A percentile compares a stretch with the other conserved stretches of the same genome.
Evolutionary conservation across 2,888 invertebrate genomes (phyloP).

Genomic region (Stenichneumon culpator): DNA sequence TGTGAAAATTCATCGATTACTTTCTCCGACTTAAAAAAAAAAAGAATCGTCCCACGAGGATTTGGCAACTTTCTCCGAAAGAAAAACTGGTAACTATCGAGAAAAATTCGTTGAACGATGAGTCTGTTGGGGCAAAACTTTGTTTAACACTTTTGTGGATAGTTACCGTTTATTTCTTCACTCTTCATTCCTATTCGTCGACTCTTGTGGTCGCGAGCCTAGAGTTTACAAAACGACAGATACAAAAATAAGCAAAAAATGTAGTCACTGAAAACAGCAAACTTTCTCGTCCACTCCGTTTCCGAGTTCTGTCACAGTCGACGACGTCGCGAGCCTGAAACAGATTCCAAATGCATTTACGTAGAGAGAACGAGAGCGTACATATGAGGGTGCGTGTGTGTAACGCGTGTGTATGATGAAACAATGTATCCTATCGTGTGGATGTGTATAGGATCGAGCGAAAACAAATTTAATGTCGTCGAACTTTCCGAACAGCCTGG

Average conservation of each 20-base stretch:
- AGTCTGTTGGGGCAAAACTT: background rate
- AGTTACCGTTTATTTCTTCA: constrained; percentile 14
- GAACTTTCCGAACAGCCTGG: constrained; percentile 71
- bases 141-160: background rate
- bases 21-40: constrained; percentile 2
- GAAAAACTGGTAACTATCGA: background rate
- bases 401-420: constrained; percentile 71
- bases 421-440: constrained; percentile 70
- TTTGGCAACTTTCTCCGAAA: background rate
- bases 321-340: constrained; percentile 69
- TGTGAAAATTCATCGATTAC: constrained; percentile 12
- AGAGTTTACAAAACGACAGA: constrained; percentile 23
- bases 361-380: constrained; percentile 69
- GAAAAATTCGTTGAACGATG: constrained; percentile 4
- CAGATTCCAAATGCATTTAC: constrained; percentile 79
- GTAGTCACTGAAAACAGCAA: constrained; percentile 13
- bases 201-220: constrained; percentile 39
- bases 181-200: constrained; percentile 20
- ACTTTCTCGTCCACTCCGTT: constrained; percentile 28
- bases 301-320: constrained; percentile 62
- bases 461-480: constrained; percentile 72
- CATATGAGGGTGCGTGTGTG: constrained; percentile 66
- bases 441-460: constrained; percentile 71
- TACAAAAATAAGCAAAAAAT: constrained; percentile 8
- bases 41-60: constrained; percentile 10